Conservation (phyloP, 2,113 vertebrate genomes). For the Zosterops lateralis region DNA sequence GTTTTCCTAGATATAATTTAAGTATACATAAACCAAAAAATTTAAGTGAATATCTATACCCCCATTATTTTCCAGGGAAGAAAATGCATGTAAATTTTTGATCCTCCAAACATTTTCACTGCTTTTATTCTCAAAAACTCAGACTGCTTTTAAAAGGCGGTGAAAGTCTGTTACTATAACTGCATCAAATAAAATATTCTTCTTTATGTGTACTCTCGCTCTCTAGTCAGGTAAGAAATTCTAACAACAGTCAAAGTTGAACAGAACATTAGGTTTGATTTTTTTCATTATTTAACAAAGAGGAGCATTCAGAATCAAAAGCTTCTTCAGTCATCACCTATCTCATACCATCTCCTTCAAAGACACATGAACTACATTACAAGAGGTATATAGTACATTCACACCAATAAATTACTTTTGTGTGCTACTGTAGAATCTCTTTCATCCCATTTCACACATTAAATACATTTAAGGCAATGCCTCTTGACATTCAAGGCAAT, state of each 20-base stretch:
- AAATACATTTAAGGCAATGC: background rate
- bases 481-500: background rate
- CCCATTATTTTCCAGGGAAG: background rate
- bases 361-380: background rate
- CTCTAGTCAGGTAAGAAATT: background rate
- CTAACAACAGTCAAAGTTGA: background rate
- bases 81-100: background rate
- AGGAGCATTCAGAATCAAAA: background rate
- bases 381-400: background rate
- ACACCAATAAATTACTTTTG: background rate
- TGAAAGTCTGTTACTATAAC: background rate
- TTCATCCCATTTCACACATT: background rate
- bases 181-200: background rate
- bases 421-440: background rate
- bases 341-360: background rate
- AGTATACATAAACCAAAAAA: background rate
- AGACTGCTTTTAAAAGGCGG: background rate
- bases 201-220: background rate
- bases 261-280: background rate
- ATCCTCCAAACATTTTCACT: background rate
- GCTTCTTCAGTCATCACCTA: background rate
- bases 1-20: background rate
- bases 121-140: background rate
- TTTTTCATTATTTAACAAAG: background rate
- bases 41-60: background rate